A percentile compares a stretch with the other conserved stretches of the same genome.
Conservation (phyloP, 2,888 invertebrate species). For the Hypomecis punctinalis region DNA sequence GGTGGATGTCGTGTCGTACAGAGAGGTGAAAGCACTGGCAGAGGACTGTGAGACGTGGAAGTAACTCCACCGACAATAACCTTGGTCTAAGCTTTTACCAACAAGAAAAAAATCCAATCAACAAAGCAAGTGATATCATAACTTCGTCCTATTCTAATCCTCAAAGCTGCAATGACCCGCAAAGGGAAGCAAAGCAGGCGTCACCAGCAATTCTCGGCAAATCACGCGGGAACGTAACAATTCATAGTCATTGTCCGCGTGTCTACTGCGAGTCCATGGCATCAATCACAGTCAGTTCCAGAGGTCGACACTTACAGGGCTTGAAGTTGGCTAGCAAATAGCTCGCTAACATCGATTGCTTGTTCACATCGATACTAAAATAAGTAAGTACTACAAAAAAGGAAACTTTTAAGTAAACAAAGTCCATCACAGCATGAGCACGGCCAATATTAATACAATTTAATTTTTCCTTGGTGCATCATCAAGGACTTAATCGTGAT, state of each 20-base stretch:
- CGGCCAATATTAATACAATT: too few relatives aligned
- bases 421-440: too few relatives aligned
- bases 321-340: slow-evolving; percentile 13
- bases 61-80: too few relatives aligned
- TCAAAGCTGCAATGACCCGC: slow-evolving; percentile 1
- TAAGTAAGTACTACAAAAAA: neutral
- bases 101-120: too few relatives aligned
- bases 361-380: neutral
- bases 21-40: too few relatives aligned
- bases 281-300: slow-evolving; percentile 72
- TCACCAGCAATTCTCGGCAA: slow-evolving; percentile 36
- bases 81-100: too few relatives aligned
- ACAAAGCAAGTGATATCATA: neutral
- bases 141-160: neutral
- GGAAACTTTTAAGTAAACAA: too few relatives aligned
- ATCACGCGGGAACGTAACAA: slow-evolving; percentile 37
- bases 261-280: slow-evolving; percentile 36
- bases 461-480: too few relatives aligned
- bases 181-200: slow-evolving; percentile 26
- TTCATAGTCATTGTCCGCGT: slow-evolving; percentile 42
- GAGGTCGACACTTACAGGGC: slow-evolving; percentile 48
- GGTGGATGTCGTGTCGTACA: too few relatives aligned
- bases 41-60: too few relatives aligned
- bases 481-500: too few relatives aligned
- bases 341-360: neutral